phyloP scores from a whole-genome alignment of 2,797 vertebrate genomes.

The Etheostoma perlongum region DNA sequence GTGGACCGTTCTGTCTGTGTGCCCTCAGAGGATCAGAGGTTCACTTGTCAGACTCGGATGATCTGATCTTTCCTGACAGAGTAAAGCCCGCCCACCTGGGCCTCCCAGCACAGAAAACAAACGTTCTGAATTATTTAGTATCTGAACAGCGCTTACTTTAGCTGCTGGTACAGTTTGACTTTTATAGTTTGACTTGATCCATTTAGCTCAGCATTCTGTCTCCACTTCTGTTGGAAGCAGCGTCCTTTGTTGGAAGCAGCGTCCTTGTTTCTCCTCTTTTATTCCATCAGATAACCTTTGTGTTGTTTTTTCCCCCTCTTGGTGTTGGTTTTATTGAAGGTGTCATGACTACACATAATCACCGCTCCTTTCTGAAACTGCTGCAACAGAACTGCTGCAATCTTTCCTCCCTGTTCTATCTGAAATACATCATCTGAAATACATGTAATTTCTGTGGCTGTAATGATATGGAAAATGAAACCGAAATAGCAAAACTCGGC shows the following conservation, averaged over 20 bases:
- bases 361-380: slow-evolving; percentile 57
- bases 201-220: slow-evolving; percentile 16
- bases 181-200: slow-evolving; percentile 37
- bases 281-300: slow-evolving; percentile 38
- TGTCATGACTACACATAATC: slow-evolving; percentile 56
- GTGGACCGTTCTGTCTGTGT: background rate
- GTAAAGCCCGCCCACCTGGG: slow-evolving; percentile 39
- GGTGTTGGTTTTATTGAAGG: slow-evolving; percentile 30
- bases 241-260: background rate
- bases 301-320: slow-evolving; percentile 6
- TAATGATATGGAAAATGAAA: too few relatives aligned
- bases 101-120: slow-evolving; percentile 58
- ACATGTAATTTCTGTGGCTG: slow-evolving; percentile 12
- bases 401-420: slow-evolving; percentile 12
- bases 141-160: slow-evolving; percentile 40
- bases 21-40: slow-evolving; percentile 11
- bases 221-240: background rate
- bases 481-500: too few relatives aligned
- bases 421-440: slow-evolving; percentile 46
- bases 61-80: slow-evolving; percentile 54
- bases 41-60: slow-evolving; percentile 27
- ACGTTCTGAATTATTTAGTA: slow-evolving; percentile 66
- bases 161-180: slow-evolving; percentile 55
- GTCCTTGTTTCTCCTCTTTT: slow-evolving; percentile 1
- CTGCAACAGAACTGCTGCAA: slow-evolving; percentile 50